A percentile compares a stretch with the other conserved stretches of the same genome.
Evolutionary conservation across 1,140 invertebrate genomes (phyloP).

Genomic region (Phymastichus coffea): DNA sequence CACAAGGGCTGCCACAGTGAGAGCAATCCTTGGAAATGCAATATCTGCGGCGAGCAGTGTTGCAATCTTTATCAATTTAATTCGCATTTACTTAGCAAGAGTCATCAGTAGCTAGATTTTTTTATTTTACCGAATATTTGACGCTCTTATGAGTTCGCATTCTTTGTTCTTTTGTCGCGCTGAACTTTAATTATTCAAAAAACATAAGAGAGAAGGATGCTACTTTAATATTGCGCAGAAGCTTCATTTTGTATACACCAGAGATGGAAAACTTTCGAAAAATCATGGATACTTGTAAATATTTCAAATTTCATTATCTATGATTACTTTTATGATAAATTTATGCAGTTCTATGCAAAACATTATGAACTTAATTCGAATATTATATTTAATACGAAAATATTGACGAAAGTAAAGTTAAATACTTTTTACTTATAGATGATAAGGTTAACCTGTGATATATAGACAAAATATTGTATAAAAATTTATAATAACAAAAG

Average conservation of each 20-base stretch:
- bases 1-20: slow-evolving; percentile 97
- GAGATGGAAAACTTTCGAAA: no score
- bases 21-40: slow-evolving; percentile 96
- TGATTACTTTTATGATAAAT: neutral
- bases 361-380: neutral
- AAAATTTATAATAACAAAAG: no score
- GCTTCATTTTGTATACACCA: no score
- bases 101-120: slow-evolving; percentile 73
- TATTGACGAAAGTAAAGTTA: neutral
- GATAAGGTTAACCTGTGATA: no score
- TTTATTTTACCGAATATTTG: neutral
- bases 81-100: slow-evolving; percentile 91
- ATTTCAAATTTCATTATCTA: slow-evolving; percentile 11
- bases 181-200: slow-evolving; percentile 3
- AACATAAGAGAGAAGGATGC: slow-evolving; percentile 5
- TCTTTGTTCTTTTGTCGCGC: slow-evolving; percentile 6
- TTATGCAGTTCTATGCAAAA: neutral
- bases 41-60: slow-evolving; percentile 92
- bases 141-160: slow-evolving; percentile 11
- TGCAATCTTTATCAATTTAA: slow-evolving; percentile 95
- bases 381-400: neutral
- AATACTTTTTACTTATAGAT: no score
- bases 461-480: no score
- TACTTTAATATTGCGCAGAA: no score
- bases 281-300: slow-evolving; percentile 21